These are phyloP conservation scores for Drosophila teissieri DNA, from an alignment of 1,140 invertebrate species.

Conservation along the genomic window DNA sequence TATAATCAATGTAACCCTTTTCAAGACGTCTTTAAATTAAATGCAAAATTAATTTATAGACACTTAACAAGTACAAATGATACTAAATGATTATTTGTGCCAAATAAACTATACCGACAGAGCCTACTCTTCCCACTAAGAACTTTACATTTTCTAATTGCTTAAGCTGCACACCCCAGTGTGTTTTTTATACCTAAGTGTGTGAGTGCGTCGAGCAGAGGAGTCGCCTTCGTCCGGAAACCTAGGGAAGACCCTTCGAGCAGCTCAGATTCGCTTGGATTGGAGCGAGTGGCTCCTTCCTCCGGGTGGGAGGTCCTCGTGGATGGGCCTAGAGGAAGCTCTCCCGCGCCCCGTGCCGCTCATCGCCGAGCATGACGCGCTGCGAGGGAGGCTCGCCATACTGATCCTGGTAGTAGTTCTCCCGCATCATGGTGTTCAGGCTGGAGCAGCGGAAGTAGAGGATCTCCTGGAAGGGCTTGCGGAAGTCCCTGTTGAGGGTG, in stretches of 20 bases:
- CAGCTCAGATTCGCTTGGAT: conserved; percentile 17
- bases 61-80: too few relatives aligned
- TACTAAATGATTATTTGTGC: too few relatives aligned
- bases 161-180: conserved; percentile 3
- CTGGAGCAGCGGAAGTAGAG: conserved; percentile 94
- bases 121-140: neutral
- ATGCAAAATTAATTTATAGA: too few relatives aligned
- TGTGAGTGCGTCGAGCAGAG: conserved; percentile 10
- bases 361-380: conserved; percentile 82
- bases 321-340: conserved; percentile 73
- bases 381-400: conserved; percentile 91
- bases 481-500: conserved; percentile 95
- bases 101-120: too few relatives aligned
- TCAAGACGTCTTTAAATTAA: neutral
- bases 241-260: conserved; percentile 1
- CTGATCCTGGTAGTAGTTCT: conserved; percentile 96
- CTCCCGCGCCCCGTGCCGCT: conserved; percentile 81
- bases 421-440: conserved; percentile 95
- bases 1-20: neutral
- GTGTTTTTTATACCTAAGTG: neutral
- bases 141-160: neutral
- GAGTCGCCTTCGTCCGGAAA: neutral
- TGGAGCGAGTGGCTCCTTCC: neutral
- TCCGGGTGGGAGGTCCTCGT: conserved; percentile 6
- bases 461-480: conserved; percentile 96